Evolutionary conservation across 2,113 vertebrate genomes (phyloP).

Genomic region (Potamarius usumacintae): DNA sequence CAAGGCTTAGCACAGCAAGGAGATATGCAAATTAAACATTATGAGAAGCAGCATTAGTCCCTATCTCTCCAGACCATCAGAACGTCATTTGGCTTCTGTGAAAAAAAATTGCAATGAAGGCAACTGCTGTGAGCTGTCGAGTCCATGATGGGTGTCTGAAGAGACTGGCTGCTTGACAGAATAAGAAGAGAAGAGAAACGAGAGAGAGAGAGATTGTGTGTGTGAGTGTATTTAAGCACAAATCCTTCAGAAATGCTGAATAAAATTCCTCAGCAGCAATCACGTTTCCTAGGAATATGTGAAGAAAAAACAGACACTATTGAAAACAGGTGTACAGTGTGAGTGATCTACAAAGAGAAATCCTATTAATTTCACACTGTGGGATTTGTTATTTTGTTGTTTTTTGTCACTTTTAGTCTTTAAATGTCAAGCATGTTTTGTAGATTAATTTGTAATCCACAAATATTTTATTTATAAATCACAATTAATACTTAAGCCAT

Average conservation of each 20-base stretch:
- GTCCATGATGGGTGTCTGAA: slow-evolving; percentile 1
- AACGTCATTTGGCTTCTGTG: slow-evolving; percentile 25
- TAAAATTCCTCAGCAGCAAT: slow-evolving; percentile 8
- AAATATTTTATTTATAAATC: neutral
- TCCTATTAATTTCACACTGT: neutral
- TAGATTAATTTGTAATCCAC: neutral
- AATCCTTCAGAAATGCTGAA: slow-evolving; percentile 15
- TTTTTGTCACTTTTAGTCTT: neutral
- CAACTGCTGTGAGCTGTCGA: slow-evolving; percentile 21
- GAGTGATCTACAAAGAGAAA: neutral
- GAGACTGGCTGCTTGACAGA: neutral
- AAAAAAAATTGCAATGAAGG: slow-evolving; percentile 22
- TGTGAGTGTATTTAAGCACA: neutral
- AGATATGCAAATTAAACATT: slow-evolving; percentile 21
- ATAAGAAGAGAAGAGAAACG: neutral
- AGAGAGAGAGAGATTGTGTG: neutral
- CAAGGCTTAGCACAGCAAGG: slow-evolving; percentile 3
- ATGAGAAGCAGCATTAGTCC: slow-evolving; percentile 6
- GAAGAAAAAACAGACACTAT: neutral
- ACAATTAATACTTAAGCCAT: neutral
- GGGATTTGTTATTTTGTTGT: neutral
- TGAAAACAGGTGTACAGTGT: neutral
- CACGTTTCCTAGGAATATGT: neutral
- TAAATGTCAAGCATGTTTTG: neutral
- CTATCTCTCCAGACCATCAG: slow-evolving; percentile 22